Base-by-base conservation (phyloP, 1,140 invertebrate genomes). In the Hyphantria cunea region DNA sequence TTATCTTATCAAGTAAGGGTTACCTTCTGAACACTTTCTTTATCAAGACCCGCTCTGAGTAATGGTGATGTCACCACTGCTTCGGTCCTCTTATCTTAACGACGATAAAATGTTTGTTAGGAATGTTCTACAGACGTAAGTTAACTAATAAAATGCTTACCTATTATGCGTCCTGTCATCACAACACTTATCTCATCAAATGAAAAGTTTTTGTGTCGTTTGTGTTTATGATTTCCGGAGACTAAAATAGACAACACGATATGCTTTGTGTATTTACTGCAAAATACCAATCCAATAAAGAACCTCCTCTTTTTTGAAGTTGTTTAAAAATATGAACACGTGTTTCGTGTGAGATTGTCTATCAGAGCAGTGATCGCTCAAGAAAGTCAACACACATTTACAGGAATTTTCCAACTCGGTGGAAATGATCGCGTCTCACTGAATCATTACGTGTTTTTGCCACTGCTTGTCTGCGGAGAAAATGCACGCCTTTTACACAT, bases 371-470 rank as follows among this genome's bases (percentile, higher is more conserved):
- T 72, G 74, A 75, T 73, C 64, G 62, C 69, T 74, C 74, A 89
- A 86, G 84, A 89, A 89, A 89, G 84, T 88, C 78, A 73, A 69
- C 44, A 64, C 68, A 83, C 66, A 76, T 83, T 88, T 82, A 88
- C 81, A 89, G 85, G 85, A 89, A 89, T 89, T 89, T 89, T 89
- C 86, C 86, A 80, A 83, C 68, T 83, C 76, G 84, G 66, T 88
- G 84, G 77, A 81, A 88, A 84, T 74, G 76, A 86, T 84, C 79
- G 82, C 83, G 78, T 78, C 82, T 78, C 74, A 55, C 65, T 83
- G 79, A 82, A 86, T 89, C 83, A 85, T 86, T 82, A 80, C 37
- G 47, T 68, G 63, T 84, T 86, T 87, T 86, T 87, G 78, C 64
- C 17, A 52, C 53, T 12, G 52, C 68, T 59, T 44, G 63, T 51